Evolutionary conservation across 2,888 invertebrate species (phyloP).

Genomic region (Lapara coniferarum): DNA sequence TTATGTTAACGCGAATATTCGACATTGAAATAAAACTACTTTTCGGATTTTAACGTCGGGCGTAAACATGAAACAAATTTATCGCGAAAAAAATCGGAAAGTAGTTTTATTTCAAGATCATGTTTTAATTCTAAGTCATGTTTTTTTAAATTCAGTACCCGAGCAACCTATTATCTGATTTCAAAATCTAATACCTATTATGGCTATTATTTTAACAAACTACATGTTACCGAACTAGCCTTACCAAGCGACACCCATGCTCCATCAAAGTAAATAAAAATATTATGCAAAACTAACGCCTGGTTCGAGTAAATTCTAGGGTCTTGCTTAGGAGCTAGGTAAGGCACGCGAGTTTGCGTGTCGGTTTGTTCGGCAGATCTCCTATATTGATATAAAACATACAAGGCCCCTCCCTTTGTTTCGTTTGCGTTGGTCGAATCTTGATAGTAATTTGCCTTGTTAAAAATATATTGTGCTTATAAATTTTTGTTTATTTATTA

Average conservation of each 20-base stretch:
- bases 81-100: too few species aligned
- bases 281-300: constrained; percentile 34
- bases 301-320: constrained; percentile 25
- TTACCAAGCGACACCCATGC: not conserved
- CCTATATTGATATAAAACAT: constrained; percentile 34
- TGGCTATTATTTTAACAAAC: not conserved
- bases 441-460: constrained; percentile 27
- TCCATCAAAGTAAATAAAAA: constrained; percentile 34
- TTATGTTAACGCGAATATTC: too few species aligned
- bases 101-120: too few species aligned
- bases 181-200: too few species aligned
- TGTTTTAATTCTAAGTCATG: too few species aligned
- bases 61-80: too few species aligned
- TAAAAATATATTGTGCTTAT: constrained; percentile 17
- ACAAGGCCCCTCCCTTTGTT: constrained; percentile 28
- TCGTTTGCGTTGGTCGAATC: constrained; percentile 24
- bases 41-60: too few species aligned
- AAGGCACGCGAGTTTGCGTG: constrained; percentile 61
- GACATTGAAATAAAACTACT: too few species aligned
- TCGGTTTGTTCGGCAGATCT: constrained; percentile 33
- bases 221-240: not conserved
- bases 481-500: constrained; percentile 16
- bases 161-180: too few species aligned
- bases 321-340: constrained; percentile 33
- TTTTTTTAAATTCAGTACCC: too few species aligned